phyloP scores from a whole-genome alignment of 2,797 vertebrate genomes.

The Chelon auratus region DNA sequence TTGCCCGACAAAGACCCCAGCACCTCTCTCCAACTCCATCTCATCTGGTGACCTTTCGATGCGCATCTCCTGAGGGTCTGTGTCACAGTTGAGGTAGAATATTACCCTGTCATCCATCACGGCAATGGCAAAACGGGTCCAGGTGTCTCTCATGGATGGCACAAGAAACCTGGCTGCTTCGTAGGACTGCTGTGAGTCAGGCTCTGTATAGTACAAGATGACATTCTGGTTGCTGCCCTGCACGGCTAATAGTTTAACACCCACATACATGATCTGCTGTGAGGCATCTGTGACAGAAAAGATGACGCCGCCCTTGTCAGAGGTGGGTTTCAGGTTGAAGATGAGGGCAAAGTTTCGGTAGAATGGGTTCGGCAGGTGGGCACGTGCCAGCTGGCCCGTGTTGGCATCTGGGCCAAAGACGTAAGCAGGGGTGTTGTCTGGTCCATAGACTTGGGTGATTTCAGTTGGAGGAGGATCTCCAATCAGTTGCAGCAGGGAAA shows the following conservation, averaged over 20 bases:
- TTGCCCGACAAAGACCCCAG: conserved; percentile 93
- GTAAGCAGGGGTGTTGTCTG: conserved; percentile 84
- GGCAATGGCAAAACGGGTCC: conserved; percentile 90
- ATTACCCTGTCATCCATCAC: conserved; percentile 85
- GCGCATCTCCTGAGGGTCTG: conserved; percentile 77
- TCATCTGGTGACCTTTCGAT: conserved; percentile 86
- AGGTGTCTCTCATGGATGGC: conserved; percentile 84
- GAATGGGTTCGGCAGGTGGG: conserved; percentile 89
- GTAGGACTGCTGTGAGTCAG: conserved; percentile 77
- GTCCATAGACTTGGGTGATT: conserved; percentile 83
- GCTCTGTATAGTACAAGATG: conserved; percentile 92
- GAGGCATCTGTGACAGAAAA: conserved; percentile 90
- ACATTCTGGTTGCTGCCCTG: conserved; percentile 82
- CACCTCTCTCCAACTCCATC: conserved; percentile 88
- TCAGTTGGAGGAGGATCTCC: conserved; percentile 89
- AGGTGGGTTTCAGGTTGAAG: conserved; percentile 89
- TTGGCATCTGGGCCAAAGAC: conserved; percentile 86
- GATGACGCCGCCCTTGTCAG: conserved; percentile 83
- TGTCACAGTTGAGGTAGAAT: conserved; percentile 90
- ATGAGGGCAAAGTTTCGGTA: conserved; percentile 92
- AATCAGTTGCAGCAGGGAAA: conserved; percentile 91
- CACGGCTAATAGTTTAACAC: conserved; percentile 88
- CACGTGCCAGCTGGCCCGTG: conserved; percentile 89
- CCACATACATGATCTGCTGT: conserved; percentile 88
- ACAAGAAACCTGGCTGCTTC: conserved; percentile 88